These are phyloP conservation scores for Glyphotaelius pellucidus DNA, from an alignment of 2,888 invertebrate species.

Conservation along the genomic window DNA sequence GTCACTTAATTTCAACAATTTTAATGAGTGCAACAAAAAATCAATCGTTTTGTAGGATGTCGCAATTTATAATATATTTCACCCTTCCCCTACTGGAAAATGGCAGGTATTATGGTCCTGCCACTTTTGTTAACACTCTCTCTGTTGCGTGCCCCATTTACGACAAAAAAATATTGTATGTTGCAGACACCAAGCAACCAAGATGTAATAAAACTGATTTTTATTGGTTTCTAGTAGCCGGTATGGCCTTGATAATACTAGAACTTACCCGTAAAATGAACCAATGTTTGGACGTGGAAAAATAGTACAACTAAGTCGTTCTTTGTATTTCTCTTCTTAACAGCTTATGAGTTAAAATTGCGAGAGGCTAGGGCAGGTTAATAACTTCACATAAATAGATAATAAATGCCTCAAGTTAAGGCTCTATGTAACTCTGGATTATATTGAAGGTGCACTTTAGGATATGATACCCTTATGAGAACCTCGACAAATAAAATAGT, in stretches of 20 bases:
- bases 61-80: too few species aligned
- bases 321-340: neutral
- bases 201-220: too few species aligned
- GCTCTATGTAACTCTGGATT: neutral
- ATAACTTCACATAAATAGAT: neutral
- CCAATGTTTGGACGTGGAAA: too few species aligned
- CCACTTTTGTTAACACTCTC: neutral
- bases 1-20: too few species aligned
- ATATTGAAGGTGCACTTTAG: conserved; percentile 46
- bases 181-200: too few species aligned
- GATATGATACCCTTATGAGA: conserved; percentile 31
- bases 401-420: neutral
- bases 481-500: conserved; percentile 47
- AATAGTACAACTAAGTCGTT: neutral
- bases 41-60: too few species aligned
- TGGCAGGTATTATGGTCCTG: neutral
- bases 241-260: neutral
- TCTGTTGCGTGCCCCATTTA: neutral
- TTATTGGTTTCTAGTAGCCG: neutral
- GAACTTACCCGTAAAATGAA: neutral
- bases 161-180: neutral
- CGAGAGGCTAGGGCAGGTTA: neutral
- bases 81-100: neutral
- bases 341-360: neutral
- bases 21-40: too few species aligned